phyloP scores from a whole-genome alignment of 2,888 invertebrate species.

The Nowickia ferox region DNA sequence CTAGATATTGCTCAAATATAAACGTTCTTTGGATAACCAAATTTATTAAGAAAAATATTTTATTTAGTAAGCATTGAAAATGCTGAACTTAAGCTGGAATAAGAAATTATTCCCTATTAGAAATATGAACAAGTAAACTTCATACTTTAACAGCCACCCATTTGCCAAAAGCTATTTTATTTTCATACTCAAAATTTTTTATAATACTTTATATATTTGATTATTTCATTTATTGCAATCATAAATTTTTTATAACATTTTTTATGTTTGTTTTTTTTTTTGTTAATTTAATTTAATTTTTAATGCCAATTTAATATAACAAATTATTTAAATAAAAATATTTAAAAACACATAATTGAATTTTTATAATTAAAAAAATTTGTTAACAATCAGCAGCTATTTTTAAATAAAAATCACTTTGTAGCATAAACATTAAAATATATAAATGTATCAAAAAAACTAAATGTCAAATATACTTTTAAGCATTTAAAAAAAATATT shows the following conservation, averaged over 20 bases:
- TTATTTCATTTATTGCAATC: background rate
- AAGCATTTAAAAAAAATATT: conserved; percentile 31
- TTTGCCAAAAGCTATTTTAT: too few species aligned
- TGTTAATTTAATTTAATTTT: background rate
- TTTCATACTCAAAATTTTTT: too few species aligned
- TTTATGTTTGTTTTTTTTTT: background rate
- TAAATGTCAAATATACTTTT: conserved; percentile 4
- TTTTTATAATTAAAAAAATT: conserved; percentile 1
- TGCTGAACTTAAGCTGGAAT: too few species aligned
- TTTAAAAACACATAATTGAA: background rate
- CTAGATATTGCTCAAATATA: too few species aligned
- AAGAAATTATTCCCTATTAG: too few species aligned
- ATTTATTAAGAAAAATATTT: too few species aligned
- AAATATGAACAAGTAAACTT: too few species aligned
- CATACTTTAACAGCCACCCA: too few species aligned
- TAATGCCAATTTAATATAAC: background rate
- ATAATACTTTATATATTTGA: background rate
- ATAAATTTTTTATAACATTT: background rate
- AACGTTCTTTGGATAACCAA: too few species aligned
- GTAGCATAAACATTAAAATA: background rate
- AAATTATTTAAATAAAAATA: conserved; percentile 18
- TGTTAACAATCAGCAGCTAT: background rate
- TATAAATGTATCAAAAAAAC: background rate
- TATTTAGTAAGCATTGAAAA: too few species aligned
- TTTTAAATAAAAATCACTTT: background rate